A percentile compares a stretch with the other conserved stretches of the same genome.
Evolutionary conservation across 2,888 invertebrate species (phyloP).

Genomic region (Synanthedon myopaeformis): DNA sequence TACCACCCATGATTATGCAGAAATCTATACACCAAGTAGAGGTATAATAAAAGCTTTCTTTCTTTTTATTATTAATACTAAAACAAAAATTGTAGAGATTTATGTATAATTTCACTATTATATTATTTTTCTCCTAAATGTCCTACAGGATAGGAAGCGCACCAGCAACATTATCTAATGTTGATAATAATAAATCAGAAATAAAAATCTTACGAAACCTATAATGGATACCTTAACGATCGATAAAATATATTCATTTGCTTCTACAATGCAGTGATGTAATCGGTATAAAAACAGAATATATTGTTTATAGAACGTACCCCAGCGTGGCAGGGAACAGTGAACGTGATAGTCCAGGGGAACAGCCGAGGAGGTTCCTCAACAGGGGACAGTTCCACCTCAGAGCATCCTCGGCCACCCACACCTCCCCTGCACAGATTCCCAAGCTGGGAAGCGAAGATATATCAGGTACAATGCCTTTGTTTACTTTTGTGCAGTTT

Average conservation of each 20-base stretch:
- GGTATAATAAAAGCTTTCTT: constrained; percentile 48
- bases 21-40: constrained; percentile 92
- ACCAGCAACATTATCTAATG: too few species aligned
- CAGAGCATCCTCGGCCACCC: constrained; percentile 74
- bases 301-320: constrained; percentile 39
- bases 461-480: constrained; percentile 79
- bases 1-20: constrained; percentile 89
- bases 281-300: neutral
- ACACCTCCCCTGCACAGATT: constrained; percentile 93
- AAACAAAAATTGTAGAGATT: too few species aligned
- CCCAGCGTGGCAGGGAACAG: constrained; percentile 64
- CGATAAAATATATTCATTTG: neutral
- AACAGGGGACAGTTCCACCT: constrained; percentile 53
- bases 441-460: constrained; percentile 96
- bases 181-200: too few species aligned
- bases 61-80: too few species aligned
- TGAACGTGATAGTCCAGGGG: constrained; percentile 61
- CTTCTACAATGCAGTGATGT: too few species aligned
- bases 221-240: too few species aligned
- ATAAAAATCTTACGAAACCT: too few species aligned
- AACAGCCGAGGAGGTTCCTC: constrained; percentile 69
- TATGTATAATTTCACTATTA: too few species aligned
- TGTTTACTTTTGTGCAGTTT: too few species aligned
- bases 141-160: too few species aligned
- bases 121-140: too few species aligned